phyloP scores from a whole-genome alignment of 2,113 vertebrate genomes.

The Isichthys henryi region DNA sequence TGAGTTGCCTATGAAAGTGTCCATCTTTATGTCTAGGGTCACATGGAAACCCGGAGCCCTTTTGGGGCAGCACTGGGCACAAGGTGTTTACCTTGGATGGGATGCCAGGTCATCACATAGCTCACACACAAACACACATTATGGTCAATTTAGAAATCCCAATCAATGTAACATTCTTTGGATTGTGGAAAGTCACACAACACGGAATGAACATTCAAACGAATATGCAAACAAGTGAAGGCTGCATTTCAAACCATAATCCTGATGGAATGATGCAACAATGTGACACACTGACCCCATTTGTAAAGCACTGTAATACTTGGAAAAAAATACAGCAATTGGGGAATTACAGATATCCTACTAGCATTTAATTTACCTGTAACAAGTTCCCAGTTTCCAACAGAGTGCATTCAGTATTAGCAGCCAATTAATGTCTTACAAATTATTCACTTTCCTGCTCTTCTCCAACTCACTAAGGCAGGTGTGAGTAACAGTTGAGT shows the following conservation, averaged over 20 bases:
- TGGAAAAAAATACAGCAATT: not conserved
- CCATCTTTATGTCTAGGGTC: not conserved
- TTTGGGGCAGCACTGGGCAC: not conserved
- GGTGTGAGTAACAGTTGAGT: not conserved
- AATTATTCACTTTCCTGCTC: conserved; percentile 33
- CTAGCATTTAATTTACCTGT: conserved; percentile 48
- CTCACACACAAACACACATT: not conserved
- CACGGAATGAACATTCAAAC: not conserved
- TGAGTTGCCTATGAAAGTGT: not conserved
- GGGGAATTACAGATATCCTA: conserved; percentile 29
- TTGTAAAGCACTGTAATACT: not conserved
- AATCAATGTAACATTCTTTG: not conserved
- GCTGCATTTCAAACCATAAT: not conserved
- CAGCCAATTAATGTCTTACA: conserved; percentile 38
- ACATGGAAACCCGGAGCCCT: not conserved
- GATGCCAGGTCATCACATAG: not conserved
- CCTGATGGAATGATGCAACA: not conserved
- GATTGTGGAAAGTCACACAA: not conserved
- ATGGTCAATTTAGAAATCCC: not conserved
- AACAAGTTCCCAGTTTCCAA: conserved; percentile 30
- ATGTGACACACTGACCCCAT: not conserved
- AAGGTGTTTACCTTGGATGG: not conserved
- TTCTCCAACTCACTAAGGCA: conserved; percentile 6
- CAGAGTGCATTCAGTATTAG: conserved; percentile 53
- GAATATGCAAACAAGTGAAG: not conserved